Conservation (phyloP, 2,888 invertebrate species). For the Pardosa pseudoannulata region DNA sequence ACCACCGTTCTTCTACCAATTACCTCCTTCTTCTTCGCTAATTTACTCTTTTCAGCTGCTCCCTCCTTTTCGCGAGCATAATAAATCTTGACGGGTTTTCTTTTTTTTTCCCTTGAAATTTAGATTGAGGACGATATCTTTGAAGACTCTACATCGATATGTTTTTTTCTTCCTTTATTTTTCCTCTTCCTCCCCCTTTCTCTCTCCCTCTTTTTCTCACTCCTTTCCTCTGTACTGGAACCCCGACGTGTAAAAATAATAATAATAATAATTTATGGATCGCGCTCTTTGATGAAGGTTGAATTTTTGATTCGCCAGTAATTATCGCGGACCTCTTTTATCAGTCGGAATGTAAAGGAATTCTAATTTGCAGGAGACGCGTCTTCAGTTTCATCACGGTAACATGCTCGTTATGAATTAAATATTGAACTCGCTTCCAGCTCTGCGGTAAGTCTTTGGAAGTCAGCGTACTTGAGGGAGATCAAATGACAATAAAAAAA, state of each 20-base stretch:
- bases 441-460: too few species aligned
- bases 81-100: conserved; percentile 48
- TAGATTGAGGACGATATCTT: not conserved
- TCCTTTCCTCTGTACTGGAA: too few species aligned
- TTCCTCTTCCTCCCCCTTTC: not conserved
- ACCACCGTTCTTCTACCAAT: not conserved
- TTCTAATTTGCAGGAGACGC: too few species aligned
- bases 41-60: conserved; percentile 42
- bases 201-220: not conserved
- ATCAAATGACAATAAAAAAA: too few species aligned
- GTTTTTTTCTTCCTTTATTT: too few species aligned
- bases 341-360: too few species aligned
- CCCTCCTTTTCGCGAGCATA: conserved; percentile 33
- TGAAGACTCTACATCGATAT: not conserved
- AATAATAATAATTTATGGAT: not conserved
- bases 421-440: too few species aligned
- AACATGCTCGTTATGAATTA: too few species aligned
- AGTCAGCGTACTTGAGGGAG: too few species aligned
- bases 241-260: too few species aligned
- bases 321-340: not conserved
- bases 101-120: not conserved
- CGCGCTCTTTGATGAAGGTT: not conserved
- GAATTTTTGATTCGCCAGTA: not conserved
- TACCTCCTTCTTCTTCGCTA: conserved; percentile 38
- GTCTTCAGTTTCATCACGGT: too few species aligned